A percentile compares a stretch with the other conserved stretches of the same genome.
phyloP scores from a whole-genome alignment of 2,888 invertebrate species.

The Acanthopleura granulata region DNA sequence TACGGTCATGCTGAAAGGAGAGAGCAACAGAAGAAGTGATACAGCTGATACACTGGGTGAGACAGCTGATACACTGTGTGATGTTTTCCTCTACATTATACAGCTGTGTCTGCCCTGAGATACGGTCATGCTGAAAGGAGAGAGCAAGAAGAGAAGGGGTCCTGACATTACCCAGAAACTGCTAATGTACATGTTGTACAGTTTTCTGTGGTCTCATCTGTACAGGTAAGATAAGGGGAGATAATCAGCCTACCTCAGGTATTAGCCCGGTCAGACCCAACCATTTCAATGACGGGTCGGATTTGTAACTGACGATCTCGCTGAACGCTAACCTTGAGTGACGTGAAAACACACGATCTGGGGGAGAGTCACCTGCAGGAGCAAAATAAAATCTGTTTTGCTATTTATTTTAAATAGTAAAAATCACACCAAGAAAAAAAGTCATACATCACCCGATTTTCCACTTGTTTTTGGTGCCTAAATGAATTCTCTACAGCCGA shows the following conservation, averaged over 20 bases:
- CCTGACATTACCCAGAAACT: too few species aligned
- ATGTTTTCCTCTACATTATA: constrained; percentile 66
- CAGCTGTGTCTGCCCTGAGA: constrained; percentile 67
- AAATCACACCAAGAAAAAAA: too few species aligned
- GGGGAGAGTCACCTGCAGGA: constrained; percentile 46
- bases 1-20: constrained; percentile 61
- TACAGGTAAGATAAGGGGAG: neutral
- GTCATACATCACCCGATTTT: too few species aligned
- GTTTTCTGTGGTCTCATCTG: too few species aligned
- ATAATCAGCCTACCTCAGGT: constrained; percentile 56
- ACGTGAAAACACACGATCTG: constrained; percentile 62
- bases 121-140: constrained; percentile 60
- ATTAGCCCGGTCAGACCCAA: constrained; percentile 66
- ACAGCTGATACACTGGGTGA: too few species aligned
- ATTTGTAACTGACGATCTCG: constrained; percentile 67
- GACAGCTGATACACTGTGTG: constrained; percentile 63
- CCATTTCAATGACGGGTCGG: constrained; percentile 64
- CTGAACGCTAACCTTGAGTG: constrained; percentile 63
- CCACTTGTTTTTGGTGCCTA: too few species aligned
- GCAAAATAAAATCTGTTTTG: constrained; percentile 21
- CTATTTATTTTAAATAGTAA: too few species aligned
- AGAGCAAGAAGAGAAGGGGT: too few species aligned
- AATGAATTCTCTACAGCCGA: too few species aligned
- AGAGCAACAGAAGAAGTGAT: too few species aligned
- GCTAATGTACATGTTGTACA: too few species aligned